Evolutionary conservation across 2,113 vertebrate species (phyloP).

Genomic region (Fregata magnificens): DNA sequence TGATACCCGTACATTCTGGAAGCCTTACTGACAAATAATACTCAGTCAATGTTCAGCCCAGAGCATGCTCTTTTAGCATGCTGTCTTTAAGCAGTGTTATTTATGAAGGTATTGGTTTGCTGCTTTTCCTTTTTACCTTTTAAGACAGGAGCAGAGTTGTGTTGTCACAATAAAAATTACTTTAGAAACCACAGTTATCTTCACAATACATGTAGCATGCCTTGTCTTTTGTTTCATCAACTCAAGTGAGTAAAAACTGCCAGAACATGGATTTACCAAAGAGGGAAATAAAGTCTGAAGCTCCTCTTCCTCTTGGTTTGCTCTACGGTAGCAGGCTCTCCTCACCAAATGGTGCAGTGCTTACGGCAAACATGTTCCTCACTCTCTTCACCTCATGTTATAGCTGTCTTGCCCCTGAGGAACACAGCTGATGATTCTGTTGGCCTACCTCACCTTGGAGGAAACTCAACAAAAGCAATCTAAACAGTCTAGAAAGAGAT

Average conservation of each 20-base stretch:
- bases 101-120: background rate
- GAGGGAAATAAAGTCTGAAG: background rate
- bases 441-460: background rate
- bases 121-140: background rate
- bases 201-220: background rate
- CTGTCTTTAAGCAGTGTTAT: background rate
- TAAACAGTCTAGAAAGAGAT: background rate
- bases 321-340: fast-evolving
- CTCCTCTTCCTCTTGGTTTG: background rate
- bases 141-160: background rate
- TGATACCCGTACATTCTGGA: background rate
- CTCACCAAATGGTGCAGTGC: background rate
- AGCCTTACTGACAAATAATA: background rate
- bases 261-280: background rate
- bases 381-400: fast-evolving
- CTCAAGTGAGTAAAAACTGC: background rate
- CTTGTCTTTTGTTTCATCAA: background rate
- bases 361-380: background rate
- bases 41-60: background rate
- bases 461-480: background rate
- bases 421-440: background rate
- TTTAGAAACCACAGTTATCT: background rate
- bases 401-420: background rate
- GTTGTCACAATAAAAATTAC: background rate
- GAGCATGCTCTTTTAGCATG: background rate